Base-by-base conservation (phyloP, 2,888 invertebrate species). In the Pilophorus perplexus region DNA sequence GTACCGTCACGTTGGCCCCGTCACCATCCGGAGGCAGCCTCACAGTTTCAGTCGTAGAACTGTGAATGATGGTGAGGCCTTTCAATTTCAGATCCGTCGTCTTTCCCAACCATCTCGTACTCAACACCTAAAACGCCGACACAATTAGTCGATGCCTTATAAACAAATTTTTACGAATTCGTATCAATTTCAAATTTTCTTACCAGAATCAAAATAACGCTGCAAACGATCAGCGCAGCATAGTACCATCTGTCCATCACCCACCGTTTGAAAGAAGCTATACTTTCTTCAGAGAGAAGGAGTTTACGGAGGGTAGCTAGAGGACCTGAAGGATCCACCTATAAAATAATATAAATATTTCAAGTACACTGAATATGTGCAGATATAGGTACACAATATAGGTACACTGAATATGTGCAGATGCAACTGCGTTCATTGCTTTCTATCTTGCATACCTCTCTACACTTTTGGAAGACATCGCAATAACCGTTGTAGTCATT, bases 301-400 rank as follows among this genome's bases (percentile, higher is more conserved):
- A 94, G 81, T 77, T 91, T 90, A 59, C 93, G 83, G 60, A 94
- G 80, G 20, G 93, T 94, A 12, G 93, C 93, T 74, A 94, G 79
- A 12, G 93, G 94, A 6, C 94, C 93, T 1, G 92, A 91, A 14
- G 93, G 94, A 82, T 94, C 93, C 68, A 93, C 92, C 81, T 81
- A 44, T 33, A 46, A 67, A 16, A n/a, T 5, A 16, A 52, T 16
- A 14, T 25, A 16, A 12, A 22, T 48, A 48, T 20, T 48, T 18
- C n/a, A 33, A 33, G 33, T 33, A 12, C 6, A 33, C 33, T 33
- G 33, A 33, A 33, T 33, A 6, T 8, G 33, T 33, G 12, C 33
- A 33, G 6, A 12, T 6, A 33, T 33, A 33, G 12, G 6, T 33
- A 6, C 33, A 12, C 33, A 33, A 8, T 12, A 33, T 12, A 33